Percentiles rank a stretch among this genome's conserved stretches.
phyloP scores from a whole-genome alignment of 2,113 vertebrate genomes.

The Mirza zaza region DNA sequence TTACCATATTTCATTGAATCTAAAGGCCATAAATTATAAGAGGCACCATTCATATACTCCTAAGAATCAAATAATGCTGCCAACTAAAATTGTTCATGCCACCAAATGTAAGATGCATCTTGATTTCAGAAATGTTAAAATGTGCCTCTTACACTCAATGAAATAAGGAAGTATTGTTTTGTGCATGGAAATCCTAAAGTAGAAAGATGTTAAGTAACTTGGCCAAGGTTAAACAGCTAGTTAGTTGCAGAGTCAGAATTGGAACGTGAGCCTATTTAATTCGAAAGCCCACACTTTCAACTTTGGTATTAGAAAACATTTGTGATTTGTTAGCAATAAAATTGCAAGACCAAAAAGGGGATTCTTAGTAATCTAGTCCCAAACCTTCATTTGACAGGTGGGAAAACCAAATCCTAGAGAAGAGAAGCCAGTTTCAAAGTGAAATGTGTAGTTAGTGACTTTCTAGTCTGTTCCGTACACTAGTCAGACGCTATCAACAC shows the following conservation, averaged over 20 bases:
- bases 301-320: background rate
- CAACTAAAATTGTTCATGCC: background rate
- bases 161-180: background rate
- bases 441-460: background rate
- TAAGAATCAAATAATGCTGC: background rate
- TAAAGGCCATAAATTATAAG: background rate
- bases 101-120: background rate
- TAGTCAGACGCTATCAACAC: background rate
- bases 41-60: background rate
- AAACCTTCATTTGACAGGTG: background rate
- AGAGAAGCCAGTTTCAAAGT: background rate
- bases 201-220: background rate
- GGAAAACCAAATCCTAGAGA: background rate
- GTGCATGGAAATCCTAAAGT: background rate
- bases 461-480: background rate
- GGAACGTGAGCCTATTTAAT: background rate
- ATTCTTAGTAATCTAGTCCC: background rate
- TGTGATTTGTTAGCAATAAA: background rate
- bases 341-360: background rate
- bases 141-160: background rate
- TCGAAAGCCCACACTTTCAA: background rate
- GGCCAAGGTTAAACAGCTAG: background rate
- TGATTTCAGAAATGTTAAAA: slow-evolving; percentile 27
- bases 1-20: background rate
- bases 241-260: background rate